Evolutionary conservation across 2,888 invertebrate genomes (phyloP).

Genomic region (Drosophila basisetae): DNA sequence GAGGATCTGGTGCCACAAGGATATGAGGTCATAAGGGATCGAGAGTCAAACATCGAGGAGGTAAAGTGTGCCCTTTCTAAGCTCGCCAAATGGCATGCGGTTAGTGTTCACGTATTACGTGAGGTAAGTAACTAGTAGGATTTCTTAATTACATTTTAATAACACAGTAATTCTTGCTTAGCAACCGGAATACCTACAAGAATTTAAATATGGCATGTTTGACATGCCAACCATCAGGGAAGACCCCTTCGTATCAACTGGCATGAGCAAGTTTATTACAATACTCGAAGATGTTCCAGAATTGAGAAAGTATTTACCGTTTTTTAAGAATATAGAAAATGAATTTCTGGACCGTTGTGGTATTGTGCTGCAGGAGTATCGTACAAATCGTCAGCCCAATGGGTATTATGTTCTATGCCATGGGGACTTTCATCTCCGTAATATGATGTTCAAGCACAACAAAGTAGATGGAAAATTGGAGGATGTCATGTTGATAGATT

Average conservation of each 20-base stretch:
- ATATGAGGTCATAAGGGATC: slow-evolving; percentile 51
- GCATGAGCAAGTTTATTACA: slow-evolving; percentile 50
- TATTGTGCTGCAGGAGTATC: slow-evolving; percentile 31
- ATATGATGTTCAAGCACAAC: slow-evolving; percentile 66
- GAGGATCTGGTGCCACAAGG: slow-evolving; percentile 70
- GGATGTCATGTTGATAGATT: slow-evolving; percentile 66
- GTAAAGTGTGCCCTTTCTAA: slow-evolving; percentile 76
- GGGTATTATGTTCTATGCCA: slow-evolving; percentile 53
- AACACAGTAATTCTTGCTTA: neutral
- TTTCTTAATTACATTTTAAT: neutral
- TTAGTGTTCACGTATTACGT: slow-evolving; percentile 81
- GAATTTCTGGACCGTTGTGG: neutral
- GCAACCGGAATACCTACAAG: slow-evolving; percentile 42
- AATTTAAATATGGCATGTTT: slow-evolving; percentile 81
- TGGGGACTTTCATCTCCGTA: slow-evolving; percentile 67
- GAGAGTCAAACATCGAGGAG: slow-evolving; percentile 82
- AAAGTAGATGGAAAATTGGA: slow-evolving; percentile 45
- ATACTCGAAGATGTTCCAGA: slow-evolving; percentile 48
- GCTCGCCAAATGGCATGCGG: slow-evolving; percentile 85
- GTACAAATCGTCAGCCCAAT: slow-evolving; percentile 32
- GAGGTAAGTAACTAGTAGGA: slow-evolving; percentile 45
- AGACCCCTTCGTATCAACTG: slow-evolving; percentile 37
- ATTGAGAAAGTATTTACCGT: slow-evolving; percentile 35
- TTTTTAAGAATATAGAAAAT: slow-evolving; percentile 19
- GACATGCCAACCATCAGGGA: slow-evolving; percentile 44